Conservation (phyloP, 2,113 vertebrate genomes). For the Neodontobutis hainanensis region DNA sequence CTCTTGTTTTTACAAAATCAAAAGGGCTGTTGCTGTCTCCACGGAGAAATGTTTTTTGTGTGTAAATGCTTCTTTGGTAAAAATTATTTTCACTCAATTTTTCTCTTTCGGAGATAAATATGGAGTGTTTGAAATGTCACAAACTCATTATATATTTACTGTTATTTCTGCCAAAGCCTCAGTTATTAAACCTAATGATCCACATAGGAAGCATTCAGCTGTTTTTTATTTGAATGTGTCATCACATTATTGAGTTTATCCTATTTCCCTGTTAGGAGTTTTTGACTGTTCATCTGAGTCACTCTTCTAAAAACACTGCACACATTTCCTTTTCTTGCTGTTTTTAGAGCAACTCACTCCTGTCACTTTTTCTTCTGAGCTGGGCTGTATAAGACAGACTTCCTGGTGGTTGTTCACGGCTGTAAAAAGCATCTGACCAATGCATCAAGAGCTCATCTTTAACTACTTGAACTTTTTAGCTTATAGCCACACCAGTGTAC, state of each 20-base stretch:
- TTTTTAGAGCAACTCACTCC: neutral
- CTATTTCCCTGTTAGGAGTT: neutral
- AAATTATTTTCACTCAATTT: too few species aligned
- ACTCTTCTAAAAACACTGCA: neutral
- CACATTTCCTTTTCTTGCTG: neutral
- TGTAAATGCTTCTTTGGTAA: too few species aligned
- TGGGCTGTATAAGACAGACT: neutral
- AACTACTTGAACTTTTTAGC: too few species aligned
- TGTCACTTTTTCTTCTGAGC: neutral
- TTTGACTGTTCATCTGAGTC: neutral
- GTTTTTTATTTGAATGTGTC: too few species aligned
- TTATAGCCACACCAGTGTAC: too few species aligned
- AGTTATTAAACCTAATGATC: conserved; percentile 21
- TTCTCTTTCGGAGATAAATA: too few species aligned
- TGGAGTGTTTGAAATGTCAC: neutral
- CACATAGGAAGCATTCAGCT: conserved; percentile 22
- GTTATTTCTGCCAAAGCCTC: conserved; percentile 23
- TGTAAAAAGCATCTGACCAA: neutral
- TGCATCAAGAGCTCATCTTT: too few species aligned
- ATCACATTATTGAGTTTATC: neutral
- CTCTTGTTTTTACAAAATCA: conserved; percentile 2
- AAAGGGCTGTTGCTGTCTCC: too few species aligned
- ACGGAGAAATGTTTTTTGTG: neutral
- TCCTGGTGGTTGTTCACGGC: neutral
- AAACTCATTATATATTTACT: conserved; percentile 45